A percentile compares a stretch with the other conserved stretches of the same genome.
These are phyloP conservation scores for Poeciliopsis turrubarensis DNA, from an alignment of 2,113 vertebrate genomes.

Conservation along the genomic window DNA sequence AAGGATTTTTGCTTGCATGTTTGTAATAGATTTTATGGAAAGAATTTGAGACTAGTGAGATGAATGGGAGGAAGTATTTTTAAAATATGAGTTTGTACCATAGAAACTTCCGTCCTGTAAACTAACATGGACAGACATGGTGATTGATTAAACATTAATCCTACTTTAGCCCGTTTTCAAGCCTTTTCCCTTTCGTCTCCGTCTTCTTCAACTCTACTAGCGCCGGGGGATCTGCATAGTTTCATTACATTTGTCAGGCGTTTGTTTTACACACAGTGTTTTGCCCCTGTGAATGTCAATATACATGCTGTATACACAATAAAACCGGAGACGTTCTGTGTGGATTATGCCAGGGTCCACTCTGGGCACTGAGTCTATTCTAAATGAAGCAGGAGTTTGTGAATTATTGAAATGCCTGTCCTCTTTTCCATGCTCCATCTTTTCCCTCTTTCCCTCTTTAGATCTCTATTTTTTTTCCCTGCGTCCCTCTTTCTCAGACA, in stretches of 20 bases:
- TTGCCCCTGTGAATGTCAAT: constrained; percentile 5
- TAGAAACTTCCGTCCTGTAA: background rate
- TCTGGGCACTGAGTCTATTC: constrained; percentile 58
- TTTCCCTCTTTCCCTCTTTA: constrained; percentile 43
- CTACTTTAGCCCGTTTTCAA: constrained; percentile 11
- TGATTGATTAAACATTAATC: constrained; percentile 23
- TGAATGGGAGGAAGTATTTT: background rate
- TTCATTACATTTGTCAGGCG: constrained; percentile 51
- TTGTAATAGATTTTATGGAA: background rate
- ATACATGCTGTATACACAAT: constrained; percentile 10
- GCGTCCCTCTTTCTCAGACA: constrained; percentile 20
- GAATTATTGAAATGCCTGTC: constrained; percentile 72
- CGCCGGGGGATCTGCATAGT: constrained; percentile 49
- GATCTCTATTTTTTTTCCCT: constrained; percentile 38
- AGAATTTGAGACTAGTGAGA: background rate
- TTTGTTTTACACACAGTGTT: constrained; percentile 41
- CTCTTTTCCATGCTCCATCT: constrained; percentile 51
- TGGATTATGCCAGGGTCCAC: constrained; percentile 47
- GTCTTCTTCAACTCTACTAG: constrained; percentile 14
- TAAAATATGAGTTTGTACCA: background rate
- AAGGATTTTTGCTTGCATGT: background rate
- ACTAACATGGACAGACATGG: constrained; percentile 8
- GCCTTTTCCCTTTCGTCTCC: constrained; percentile 1
- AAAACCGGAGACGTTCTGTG: constrained; percentile 26
- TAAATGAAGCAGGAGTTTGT: constrained; percentile 64